Percentiles rank a stretch among this genome's conserved stretches.
These are phyloP conservation scores for Troides oblongomaculatus DNA, from an alignment of 2,888 invertebrate species.

Conservation along the genomic window DNA sequence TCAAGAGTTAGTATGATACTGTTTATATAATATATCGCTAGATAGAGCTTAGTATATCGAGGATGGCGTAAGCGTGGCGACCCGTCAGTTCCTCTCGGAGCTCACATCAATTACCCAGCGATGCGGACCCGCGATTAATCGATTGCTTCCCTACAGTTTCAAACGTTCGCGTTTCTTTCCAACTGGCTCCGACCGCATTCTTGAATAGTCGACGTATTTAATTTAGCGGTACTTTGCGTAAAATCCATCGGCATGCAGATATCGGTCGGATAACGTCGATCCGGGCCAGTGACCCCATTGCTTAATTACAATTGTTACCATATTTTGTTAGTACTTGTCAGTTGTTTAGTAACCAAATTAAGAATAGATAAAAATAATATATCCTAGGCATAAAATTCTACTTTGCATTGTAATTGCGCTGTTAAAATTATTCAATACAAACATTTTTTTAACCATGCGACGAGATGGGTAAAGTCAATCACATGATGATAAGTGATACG, in stretches of 20 bases:
- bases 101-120: slow-evolving; percentile 66
- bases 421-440: no score
- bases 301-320: slow-evolving; percentile 8
- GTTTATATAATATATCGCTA: neutral
- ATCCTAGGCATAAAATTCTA: no score
- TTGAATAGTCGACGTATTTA: slow-evolving; percentile 15
- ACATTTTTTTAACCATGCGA: no score
- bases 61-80: slow-evolving; percentile 3
- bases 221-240: slow-evolving; percentile 29
- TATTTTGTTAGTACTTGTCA: neutral
- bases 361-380: no score
- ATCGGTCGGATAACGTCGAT: neutral
- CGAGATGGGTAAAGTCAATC: no score
- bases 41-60: neutral
- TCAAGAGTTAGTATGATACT: neutral
- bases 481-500: no score
- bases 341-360: neutral
- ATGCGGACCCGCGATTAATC: slow-evolving; percentile 62
- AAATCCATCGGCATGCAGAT: slow-evolving; percentile 9
- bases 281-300: slow-evolving; percentile 17
- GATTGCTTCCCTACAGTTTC: slow-evolving; percentile 56
- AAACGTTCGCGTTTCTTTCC: slow-evolving; percentile 35
- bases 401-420: no score
- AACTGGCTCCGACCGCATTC: slow-evolving; percentile 25
- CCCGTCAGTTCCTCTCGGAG: slow-evolving; percentile 47